These are phyloP conservation scores for Mystacornis crossleyi DNA, from an alignment of 2,113 vertebrate genomes.

Conservation along the genomic window DNA sequence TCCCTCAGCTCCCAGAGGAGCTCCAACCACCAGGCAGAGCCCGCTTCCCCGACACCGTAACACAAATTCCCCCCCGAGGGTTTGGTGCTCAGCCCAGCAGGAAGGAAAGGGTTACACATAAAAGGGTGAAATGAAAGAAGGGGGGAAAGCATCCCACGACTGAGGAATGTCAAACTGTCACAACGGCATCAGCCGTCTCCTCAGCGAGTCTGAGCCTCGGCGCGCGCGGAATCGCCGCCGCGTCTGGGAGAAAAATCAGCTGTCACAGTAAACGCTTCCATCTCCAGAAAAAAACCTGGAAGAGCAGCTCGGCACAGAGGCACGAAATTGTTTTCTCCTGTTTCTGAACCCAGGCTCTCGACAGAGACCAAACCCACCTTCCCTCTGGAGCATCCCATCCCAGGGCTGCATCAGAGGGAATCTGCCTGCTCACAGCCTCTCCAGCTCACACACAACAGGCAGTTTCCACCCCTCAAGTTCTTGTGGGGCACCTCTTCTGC, in stretches of 20 bases:
- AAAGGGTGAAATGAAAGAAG: conserved; percentile 7
- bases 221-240: neutral
- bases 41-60: neutral
- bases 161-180: conserved; percentile 40
- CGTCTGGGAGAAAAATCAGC: neutral
- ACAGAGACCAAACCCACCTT: neutral
- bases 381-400: neutral
- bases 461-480: rapidly evolving
- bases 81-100: neutral
- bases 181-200: conserved; percentile 39
- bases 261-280: conserved; percentile 35
- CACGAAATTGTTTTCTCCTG: neutral
- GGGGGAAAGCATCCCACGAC: neutral
- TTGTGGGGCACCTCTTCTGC: neutral
- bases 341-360: neutral
- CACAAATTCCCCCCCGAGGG: neutral
- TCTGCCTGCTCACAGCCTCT: neutral
- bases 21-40: neutral
- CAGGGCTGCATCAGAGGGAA: neutral
- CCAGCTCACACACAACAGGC: neutral
- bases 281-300: neutral
- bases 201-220: conserved; percentile 33
- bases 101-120: neutral
- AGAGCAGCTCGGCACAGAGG: neutral
- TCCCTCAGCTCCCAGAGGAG: neutral